phyloP scores from a whole-genome alignment of 2,113 vertebrate species.

The Benitochromis conjunctus region DNA sequence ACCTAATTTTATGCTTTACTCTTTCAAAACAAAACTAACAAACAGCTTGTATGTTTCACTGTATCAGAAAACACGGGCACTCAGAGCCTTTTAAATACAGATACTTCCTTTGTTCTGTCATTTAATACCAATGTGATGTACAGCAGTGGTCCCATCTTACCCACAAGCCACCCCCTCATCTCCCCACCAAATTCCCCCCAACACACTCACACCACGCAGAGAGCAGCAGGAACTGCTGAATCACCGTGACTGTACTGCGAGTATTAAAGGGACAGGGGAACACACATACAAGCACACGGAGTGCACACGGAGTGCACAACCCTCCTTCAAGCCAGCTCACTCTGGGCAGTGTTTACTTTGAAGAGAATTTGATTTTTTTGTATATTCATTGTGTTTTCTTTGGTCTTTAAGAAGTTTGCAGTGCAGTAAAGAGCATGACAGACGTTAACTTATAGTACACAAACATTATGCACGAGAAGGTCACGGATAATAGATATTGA shows the following conservation, averaged over 20 bases:
- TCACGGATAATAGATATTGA: too few species aligned
- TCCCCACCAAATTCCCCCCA: background rate
- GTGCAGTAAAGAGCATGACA: background rate
- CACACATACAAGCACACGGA: accelerated
- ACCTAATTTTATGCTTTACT: background rate
- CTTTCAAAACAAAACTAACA: background rate
- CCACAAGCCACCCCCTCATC: background rate
- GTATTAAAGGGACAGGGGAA: constrained; percentile 46
- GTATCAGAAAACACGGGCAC: accelerated
- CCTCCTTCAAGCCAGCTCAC: background rate
- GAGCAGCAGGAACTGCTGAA: constrained; percentile 62
- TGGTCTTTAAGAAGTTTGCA: background rate
- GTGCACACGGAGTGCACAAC: accelerated
- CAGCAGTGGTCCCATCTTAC: background rate
- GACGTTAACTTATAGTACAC: too few species aligned
- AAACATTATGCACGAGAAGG: too few species aligned
- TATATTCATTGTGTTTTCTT: accelerated
- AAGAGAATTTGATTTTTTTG: background rate
- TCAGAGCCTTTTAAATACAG: background rate
- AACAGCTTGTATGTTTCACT: too few species aligned
- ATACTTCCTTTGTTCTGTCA: background rate
- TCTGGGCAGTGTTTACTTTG: background rate
- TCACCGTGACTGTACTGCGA: constrained; percentile 57
- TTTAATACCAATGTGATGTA: background rate
- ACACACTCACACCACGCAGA: background rate